Percentiles rank a stretch among this genome's conserved stretches.
Conservation (phyloP, 2,888 invertebrate species). For the Ennomos fuscantarius region DNA sequence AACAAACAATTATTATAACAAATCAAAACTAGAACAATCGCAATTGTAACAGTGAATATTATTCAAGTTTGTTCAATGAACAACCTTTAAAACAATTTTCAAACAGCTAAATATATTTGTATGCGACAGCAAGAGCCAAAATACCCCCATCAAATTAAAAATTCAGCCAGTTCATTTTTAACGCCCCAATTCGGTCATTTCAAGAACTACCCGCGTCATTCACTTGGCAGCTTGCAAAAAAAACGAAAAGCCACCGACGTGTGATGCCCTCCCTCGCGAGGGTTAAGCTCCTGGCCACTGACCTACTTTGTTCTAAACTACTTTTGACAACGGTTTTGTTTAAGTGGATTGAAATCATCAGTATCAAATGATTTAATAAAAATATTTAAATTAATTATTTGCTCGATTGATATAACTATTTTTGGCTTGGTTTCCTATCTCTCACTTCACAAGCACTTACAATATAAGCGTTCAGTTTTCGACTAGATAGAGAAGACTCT, state of each 20-base stretch:
- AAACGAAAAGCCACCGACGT: slow-evolving; percentile 38
- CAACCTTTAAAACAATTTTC: background rate
- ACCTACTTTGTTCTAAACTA: slow-evolving; percentile 34
- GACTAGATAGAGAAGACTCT: no score
- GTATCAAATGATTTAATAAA: no score
- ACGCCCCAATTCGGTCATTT: slow-evolving; percentile 29
- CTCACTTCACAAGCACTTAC: no score
- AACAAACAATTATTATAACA: no score
- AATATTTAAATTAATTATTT: no score
- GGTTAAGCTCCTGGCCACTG: slow-evolving; percentile 30
- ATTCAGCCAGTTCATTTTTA: slow-evolving; percentile 30
- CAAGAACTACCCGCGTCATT: slow-evolving; percentile 36
- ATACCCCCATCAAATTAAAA: slow-evolving; percentile 30
- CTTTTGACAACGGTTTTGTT: slow-evolving; percentile 29
- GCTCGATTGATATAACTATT: no score
- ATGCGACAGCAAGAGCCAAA: slow-evolving; percentile 4
- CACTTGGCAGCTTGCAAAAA: slow-evolving; percentile 38
- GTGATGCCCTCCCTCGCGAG: slow-evolving; percentile 33
- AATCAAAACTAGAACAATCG: no score
- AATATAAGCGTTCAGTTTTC: no score
- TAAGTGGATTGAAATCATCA: no score
- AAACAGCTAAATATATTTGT: background rate
- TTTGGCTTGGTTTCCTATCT: no score
- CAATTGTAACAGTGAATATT: no score
- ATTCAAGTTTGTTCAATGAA: no score